These are phyloP conservation scores for Himalopsyche tibetana DNA, from an alignment of 2,888 invertebrate genomes.

Conservation along the genomic window DNA sequence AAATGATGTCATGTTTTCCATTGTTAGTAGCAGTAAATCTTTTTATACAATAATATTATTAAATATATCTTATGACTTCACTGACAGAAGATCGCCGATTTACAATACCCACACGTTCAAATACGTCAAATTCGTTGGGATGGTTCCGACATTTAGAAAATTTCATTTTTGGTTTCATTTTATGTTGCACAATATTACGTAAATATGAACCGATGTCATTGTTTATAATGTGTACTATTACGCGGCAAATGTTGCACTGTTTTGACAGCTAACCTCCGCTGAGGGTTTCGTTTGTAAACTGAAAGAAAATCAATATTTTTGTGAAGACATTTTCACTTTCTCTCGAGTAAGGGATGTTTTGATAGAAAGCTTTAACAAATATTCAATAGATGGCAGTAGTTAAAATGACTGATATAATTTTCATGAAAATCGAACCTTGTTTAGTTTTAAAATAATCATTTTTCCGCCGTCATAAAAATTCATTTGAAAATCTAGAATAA, in stretches of 20 bases:
- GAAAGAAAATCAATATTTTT: constrained; percentile 54
- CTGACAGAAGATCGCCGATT: constrained; percentile 49
- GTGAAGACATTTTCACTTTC: neutral
- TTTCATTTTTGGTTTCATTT: constrained; percentile 28
- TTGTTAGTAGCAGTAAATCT: constrained; percentile 4
- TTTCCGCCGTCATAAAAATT: no score
- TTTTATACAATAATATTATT: constrained; percentile 1
- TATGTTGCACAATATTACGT: neutral
- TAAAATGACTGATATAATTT: neutral
- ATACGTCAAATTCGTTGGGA: neutral
- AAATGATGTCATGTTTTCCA: constrained; percentile 55
- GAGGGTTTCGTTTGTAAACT: constrained; percentile 35
- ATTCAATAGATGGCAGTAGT: neutral
- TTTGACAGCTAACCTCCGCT: constrained; percentile 52
- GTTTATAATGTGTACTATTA: neutral
- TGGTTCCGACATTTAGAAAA: neutral
- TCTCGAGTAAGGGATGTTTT: neutral
- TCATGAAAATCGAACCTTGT: no score
- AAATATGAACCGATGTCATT: neutral
- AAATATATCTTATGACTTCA: constrained; percentile 56
- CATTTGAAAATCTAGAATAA: no score
- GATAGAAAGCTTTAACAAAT: neutral
- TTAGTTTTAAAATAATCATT: no score
- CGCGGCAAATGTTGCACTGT: neutral
- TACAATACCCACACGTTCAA: neutral